phyloP scores from a whole-genome alignment of 1,140 invertebrate genomes.

The Idris sp. region DNA sequence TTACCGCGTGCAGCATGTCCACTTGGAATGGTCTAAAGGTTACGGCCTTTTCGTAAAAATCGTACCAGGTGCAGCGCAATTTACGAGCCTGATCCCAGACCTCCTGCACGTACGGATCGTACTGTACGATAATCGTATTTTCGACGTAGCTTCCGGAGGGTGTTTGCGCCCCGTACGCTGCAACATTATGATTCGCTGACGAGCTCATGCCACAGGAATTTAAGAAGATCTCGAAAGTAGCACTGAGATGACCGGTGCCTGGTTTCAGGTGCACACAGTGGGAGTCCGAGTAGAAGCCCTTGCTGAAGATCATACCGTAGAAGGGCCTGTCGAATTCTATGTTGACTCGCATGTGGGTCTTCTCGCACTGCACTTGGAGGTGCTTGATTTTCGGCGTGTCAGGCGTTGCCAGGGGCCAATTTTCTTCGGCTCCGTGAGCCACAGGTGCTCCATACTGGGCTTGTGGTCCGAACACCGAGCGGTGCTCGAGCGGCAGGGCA shows the following conservation, averaged over 20 bases:
- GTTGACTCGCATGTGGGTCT: slow-evolving; percentile 95
- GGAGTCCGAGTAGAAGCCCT: slow-evolving; percentile 93
- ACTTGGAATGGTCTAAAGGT: slow-evolving; percentile 96
- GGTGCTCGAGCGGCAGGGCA: slow-evolving; percentile 87
- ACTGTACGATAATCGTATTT: slow-evolving; percentile 96
- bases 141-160: slow-evolving; percentile 95
- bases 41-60: slow-evolving; percentile 96
- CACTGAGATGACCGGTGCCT: slow-evolving; percentile 91
- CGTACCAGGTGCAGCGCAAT: slow-evolving; percentile 95
- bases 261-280: slow-evolving; percentile 95
- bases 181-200: slow-evolving; percentile 90
- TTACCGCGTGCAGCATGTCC: slow-evolving; percentile 95
- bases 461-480: slow-evolving; percentile 85
- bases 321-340: slow-evolving; percentile 96
- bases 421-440: slow-evolving; percentile 82
- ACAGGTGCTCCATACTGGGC: slow-evolving; percentile 81
- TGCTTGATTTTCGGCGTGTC: slow-evolving; percentile 95
- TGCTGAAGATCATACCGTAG: slow-evolving; percentile 97
- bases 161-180: slow-evolving; percentile 86
- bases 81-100: slow-evolving; percentile 98
- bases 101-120: slow-evolving; percentile 96
- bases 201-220: slow-evolving; percentile 95
- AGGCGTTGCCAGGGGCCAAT: slow-evolving; percentile 89
- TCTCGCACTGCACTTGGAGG: slow-evolving; percentile 96
- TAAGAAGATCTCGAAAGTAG: slow-evolving; percentile 94